Conservation (phyloP, 2,113 vertebrate species). For the Rana temporaria region DNA sequence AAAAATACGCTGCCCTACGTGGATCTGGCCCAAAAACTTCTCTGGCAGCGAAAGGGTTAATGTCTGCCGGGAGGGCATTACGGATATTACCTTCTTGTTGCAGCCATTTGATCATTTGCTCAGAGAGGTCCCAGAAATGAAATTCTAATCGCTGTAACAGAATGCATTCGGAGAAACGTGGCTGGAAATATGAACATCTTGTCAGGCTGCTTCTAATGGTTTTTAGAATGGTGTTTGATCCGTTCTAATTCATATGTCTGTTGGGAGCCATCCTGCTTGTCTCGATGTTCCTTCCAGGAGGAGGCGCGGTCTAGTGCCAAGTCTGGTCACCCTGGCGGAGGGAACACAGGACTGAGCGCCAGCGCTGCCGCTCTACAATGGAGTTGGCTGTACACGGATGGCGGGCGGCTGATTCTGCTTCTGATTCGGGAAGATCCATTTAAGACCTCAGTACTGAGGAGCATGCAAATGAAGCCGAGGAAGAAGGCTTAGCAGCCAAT, state of each 20-base stretch:
- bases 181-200: neutral
- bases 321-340: conserved; percentile 56
- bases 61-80: too few species aligned
- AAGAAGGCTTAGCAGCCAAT: neutral
- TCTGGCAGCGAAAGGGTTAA: too few species aligned
- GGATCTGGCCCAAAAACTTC: too few species aligned
- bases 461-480: conserved; percentile 42
- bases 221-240: conserved; percentile 56
- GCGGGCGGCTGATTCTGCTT: conserved; percentile 58
- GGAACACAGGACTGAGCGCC: conserved; percentile 60
- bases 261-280: conserved; percentile 48
- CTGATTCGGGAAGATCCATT: conserved; percentile 63
- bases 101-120: neutral
- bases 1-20: too few species aligned
- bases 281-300: conserved; percentile 47
- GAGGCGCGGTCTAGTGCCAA: conserved; percentile 57
- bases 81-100: neutral
- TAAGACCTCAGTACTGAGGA: conserved; percentile 56
- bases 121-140: neutral
- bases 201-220: conserved; percentile 23
- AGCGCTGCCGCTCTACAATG: conserved; percentile 64
- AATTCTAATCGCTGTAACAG: neutral
- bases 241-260: conserved; percentile 52
- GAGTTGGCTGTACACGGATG: conserved; percentile 61
- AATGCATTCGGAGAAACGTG: neutral